Evolutionary conservation across 2,113 vertebrate genomes (phyloP), one percentile per base, ranked within the genome.

Genomic region (Calidris pygmaea): DNA sequence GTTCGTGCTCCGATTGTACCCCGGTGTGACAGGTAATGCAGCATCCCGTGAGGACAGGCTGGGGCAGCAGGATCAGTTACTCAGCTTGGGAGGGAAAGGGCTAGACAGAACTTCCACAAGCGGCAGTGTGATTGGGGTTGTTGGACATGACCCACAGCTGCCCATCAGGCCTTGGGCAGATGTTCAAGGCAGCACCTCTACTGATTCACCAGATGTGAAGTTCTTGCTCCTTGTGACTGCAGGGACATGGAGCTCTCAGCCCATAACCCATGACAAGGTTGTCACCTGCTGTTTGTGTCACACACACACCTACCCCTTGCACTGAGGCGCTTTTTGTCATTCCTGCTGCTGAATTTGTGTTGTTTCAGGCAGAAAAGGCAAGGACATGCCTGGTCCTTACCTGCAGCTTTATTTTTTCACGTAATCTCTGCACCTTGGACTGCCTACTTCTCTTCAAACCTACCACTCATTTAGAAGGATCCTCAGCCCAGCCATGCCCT

Each of bases 261-360:
- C 52, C 52, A 21, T 16, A 60, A 21, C 5, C 5, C 34, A 11
- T 4, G 47, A 30, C 66, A 55, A 12, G 0, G 0, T 6, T 62
- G 60, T 80, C 59, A 86, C 60, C 56, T 59, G 14, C 52, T 67
- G 14, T 80, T 81, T 66, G 47, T 70, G 60, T 62, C 73, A 77
- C 32, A 12, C 27, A 7, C 4, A 9, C 26, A 18, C 30, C n/a
- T 37, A 35, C 7, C 15, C 48, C 58, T 79, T 32, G 41, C 24
- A 14, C 16, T 0, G 0, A 85, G 12, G 39, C 66, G 53, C 30
- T 73, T 80, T 60, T 70, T 77, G 47, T 37, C 22, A 27, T 82
- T 78, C 65, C 35, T 5, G 21, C 39, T 58, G 17, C 39, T 66
- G 50, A 60, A 62, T 59, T 84, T 27, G 15, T 50, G 52, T 11